Base-by-base conservation (phyloP, 2,797 vertebrate species). In the Scomberomorus guttatus region DNA sequence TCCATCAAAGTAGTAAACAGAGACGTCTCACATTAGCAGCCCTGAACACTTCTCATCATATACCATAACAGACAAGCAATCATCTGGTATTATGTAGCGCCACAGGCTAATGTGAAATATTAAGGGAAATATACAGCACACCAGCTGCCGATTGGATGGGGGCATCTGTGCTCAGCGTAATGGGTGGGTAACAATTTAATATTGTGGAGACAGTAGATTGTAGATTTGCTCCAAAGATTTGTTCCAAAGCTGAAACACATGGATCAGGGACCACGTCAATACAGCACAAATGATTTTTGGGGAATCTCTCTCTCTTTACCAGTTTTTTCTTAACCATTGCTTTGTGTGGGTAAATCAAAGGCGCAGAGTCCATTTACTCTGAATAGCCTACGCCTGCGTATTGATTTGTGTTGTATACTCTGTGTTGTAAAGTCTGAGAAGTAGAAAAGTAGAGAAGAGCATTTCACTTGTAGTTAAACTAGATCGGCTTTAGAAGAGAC, bases 1-100 rank as follows among this genome's bases (percentile, higher is more conserved):
- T 95, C 94, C 93, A 94, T 95, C 94, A 94, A 90, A 90, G 89
- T 89, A 87, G 92, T 95, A 95, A 94, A 95, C 93, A 94, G 93
- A 94, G 94, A 95, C 93, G 90, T 95, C 93, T 94, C 91, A 90
- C 93, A 93, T 94, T 94, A 94, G 92, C 89, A 81, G 90, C 86
- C 87, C 86, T 12, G 79, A 94, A 94, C 91, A 92, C 93, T 93
- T 89, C 92, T 94, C 94, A 91, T 94, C 92, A 91, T 92, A 91
- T 93, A 95, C 84, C 88, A 91, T 93, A 94, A 93, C 92, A 94
- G 93, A 94, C 92, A 93, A 93, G 92, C 90, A 92, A 94, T 94
- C 94, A 93, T 94, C 92, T 89, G 87, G 90, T 89, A 92, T 93
- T 91, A 92, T 92, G 91, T 93, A 88, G 92, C 62, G 90, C 93